Evolutionary conservation across 2,797 vertebrate species (phyloP).

Genomic region (Acestrorhynchus altus): DNA sequence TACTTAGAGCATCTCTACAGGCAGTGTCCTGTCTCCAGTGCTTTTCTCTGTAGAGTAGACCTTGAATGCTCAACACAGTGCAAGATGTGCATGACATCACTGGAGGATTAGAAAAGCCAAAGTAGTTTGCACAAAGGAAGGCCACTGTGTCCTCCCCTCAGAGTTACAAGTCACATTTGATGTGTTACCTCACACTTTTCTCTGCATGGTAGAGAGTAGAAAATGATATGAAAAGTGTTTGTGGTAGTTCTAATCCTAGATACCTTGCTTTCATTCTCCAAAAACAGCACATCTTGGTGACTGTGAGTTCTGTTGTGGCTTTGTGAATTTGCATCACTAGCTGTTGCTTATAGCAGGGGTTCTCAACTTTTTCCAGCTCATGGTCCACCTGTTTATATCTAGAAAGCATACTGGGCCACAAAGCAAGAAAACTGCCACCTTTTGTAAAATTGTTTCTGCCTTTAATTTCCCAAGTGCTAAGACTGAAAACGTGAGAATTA

Average conservation of each 20-base stretch:
- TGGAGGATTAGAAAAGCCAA: conserved; percentile 26
- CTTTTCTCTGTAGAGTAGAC: conserved; percentile 50
- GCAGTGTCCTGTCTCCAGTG: conserved; percentile 47
- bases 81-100: conserved; percentile 28
- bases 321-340: neutral
- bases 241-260: conserved; percentile 22
- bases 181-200: conserved; percentile 41
- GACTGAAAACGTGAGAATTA: too few relatives aligned
- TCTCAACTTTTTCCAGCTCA: too few relatives aligned
- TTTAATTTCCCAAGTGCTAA: too few relatives aligned
- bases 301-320: conserved; percentile 42
- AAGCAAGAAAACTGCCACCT: too few relatives aligned
- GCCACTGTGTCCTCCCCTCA: conserved; percentile 16
- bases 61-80: conserved; percentile 31
- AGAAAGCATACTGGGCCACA: too few relatives aligned
- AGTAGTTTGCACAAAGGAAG: neutral
- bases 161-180: conserved; percentile 2
- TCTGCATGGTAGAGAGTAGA: conserved; percentile 54
- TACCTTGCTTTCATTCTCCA: conserved; percentile 57
- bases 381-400: too few relatives aligned
- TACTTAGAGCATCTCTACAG: neutral
- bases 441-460: too few relatives aligned
- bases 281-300: conserved; percentile 44
- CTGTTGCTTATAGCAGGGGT: too few relatives aligned
- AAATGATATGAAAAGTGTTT: neutral